These are phyloP conservation scores for Perithous albicinctus DNA, from an alignment of 2,888 invertebrate genomes.

Conservation along the genomic window DNA sequence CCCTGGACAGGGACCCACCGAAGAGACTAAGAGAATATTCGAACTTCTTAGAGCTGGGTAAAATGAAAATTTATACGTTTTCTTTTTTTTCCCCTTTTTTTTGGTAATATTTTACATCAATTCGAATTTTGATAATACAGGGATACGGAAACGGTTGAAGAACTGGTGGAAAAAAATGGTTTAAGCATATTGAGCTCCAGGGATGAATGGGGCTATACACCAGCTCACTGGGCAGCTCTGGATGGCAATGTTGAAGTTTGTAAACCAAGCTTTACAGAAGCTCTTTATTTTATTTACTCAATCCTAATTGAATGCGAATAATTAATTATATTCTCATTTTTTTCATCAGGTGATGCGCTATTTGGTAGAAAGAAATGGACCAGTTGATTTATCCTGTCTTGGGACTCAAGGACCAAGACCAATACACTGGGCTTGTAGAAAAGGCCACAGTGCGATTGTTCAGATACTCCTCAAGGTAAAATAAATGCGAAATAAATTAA, in stretches of 20 bases:
- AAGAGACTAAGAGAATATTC: slow-evolving; percentile 90
- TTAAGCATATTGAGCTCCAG: slow-evolving; percentile 90
- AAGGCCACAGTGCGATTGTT: slow-evolving; percentile 95
- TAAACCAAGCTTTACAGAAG: not conserved
- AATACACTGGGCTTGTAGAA: slow-evolving; percentile 97
- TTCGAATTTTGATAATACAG: slow-evolving; percentile 84
- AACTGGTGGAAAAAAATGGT: slow-evolving; percentile 93
- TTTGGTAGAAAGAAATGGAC: slow-evolving; percentile 92
- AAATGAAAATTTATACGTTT: slow-evolving; percentile 75
- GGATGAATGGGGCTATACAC: slow-evolving; percentile 97
- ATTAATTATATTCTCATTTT: not conserved
- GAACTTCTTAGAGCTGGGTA: slow-evolving; percentile 95
- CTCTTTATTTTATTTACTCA: not conserved
- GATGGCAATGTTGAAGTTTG: slow-evolving; percentile 93
- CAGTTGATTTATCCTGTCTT: slow-evolving; percentile 93
- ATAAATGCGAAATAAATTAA: slow-evolving; percentile 16
- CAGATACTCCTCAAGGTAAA: slow-evolving; percentile 88
- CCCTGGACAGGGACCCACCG: slow-evolving; percentile 79
- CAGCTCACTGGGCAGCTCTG: slow-evolving; percentile 96
- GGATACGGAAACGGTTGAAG: slow-evolving; percentile 93
- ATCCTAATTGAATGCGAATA: too few relatives aligned
- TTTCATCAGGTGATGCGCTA: slow-evolving; percentile 90
- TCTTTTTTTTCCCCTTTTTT: not conserved
- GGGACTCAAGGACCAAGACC: slow-evolving; percentile 96
- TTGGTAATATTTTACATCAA: not conserved